Percentiles rank a stretch among this genome's conserved stretches.
These are phyloP conservation scores for Ochropleura plecta DNA, from an alignment of 2,888 invertebrate species.

Conservation along the genomic window DNA sequence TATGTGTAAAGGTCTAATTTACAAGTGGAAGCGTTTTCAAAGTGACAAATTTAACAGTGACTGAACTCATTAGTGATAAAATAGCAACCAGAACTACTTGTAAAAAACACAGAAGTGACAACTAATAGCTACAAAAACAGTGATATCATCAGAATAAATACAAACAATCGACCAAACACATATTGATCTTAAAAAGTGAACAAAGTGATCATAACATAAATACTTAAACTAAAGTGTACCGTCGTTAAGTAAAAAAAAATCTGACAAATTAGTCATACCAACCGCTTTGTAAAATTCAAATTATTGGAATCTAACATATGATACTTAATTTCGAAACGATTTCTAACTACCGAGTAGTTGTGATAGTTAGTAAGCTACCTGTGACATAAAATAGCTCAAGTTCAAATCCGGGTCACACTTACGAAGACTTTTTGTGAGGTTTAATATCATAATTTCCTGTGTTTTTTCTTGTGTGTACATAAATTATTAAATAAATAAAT, in stretches of 20 bases:
- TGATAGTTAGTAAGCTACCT: not conserved
- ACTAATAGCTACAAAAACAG: not conserved
- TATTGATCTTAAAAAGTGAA: no score
- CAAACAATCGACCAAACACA: not conserved
- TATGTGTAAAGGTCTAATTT: no score
- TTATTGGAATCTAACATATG: not conserved
- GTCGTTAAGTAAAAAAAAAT: no score
- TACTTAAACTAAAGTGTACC: not conserved
- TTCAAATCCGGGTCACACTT: not conserved
- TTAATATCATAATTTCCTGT: not conserved
- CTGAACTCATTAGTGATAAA: not conserved
- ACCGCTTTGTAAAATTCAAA: not conserved
- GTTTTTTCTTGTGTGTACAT: no score
- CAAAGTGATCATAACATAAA: not conserved
- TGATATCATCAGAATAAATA: not conserved
- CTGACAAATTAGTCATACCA: not conserved
- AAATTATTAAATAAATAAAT: no score
- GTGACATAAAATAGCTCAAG: not conserved
- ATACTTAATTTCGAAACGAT: not conserved
- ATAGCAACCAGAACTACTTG: not conserved
- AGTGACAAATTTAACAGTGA: not conserved
- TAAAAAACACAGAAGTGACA: not conserved
- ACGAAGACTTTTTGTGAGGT: not conserved
- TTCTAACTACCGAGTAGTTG: not conserved
- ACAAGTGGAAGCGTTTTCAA: no score